Conservation (phyloP, 2,797 vertebrate genomes). For the Propithecus deckenii region DNA sequence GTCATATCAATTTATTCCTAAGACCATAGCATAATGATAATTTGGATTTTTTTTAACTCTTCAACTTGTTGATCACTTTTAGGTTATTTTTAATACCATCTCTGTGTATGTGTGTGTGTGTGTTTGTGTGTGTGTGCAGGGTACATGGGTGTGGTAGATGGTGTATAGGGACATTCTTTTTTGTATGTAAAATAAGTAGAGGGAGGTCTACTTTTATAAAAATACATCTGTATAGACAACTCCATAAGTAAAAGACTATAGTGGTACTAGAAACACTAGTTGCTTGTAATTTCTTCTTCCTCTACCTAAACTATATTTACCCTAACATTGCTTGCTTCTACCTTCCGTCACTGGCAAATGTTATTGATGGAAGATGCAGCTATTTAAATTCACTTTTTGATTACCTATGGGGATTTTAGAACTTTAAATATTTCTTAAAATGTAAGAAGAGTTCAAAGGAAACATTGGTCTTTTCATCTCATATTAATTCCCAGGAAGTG, state of each 20-base stretch:
- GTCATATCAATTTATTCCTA: not conserved
- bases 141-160: not conserved
- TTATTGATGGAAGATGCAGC: not conserved
- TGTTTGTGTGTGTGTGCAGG: not conserved
- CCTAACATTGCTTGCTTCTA: not conserved
- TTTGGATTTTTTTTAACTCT: not conserved
- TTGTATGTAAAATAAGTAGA: not conserved
- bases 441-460: not conserved
- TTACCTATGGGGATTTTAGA: not conserved
- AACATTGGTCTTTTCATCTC: not conserved
- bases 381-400: constrained; percentile 49
- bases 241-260: not conserved
- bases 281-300: not conserved
- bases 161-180: not conserved
- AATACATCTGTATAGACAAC: not conserved
- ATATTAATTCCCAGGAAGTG: constrained; percentile 37
- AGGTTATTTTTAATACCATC: not conserved
- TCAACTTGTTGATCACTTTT: not conserved
- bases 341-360: not conserved
- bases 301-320: not conserved
- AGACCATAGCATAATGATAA: not conserved
- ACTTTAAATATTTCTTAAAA: constrained; percentile 38
- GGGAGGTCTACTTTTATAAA: not conserved
- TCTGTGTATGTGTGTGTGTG: not conserved
- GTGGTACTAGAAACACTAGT: not conserved